Evolutionary conservation across 2,113 vertebrate genomes (phyloP), one percentile per base, ranked within the genome.

Genomic region (Corynorhinus townsendii): DNA sequence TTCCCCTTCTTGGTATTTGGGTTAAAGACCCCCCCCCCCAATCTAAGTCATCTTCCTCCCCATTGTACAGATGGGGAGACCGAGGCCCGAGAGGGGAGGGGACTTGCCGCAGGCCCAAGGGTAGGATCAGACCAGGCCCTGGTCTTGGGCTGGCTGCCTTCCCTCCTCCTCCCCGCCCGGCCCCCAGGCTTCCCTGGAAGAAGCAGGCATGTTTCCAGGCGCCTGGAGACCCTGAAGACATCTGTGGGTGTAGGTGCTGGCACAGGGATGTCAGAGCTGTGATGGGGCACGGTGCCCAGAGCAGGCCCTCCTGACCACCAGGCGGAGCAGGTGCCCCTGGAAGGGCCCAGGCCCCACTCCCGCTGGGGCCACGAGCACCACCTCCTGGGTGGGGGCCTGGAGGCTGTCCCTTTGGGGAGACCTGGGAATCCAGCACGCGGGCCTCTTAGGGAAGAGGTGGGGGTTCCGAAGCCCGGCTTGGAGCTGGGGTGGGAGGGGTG

Each of bases 341-440:
- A 4, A 40, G 38, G 38, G 38, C 38, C 38, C 43, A 26, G 54
- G 30, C 33, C 14, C 15, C 1, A 0, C 81, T 9, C 20, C 45
- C n/a, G 56, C 17, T 11, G 12, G 26, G 79, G 5, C 76, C 2
- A 0, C 4, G 10, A 20, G 43, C 11, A 4, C 59, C 17, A 0
- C 19, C 17, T 86, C 62, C 5, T 19, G 17, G 0, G 1, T 2
- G 30, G 33, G 26, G 33, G 68, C 19, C 73, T 24, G 11, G 52
- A 22, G 3, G 5, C 75, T n/a, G 64, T 75, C 35, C 19, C 10
- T 75, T 38, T 1, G 4, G 22, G 56, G 40, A 80, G 35, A n/a
- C 35, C 26, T 26, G 56, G 20, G 24, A 28, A 45, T 12, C 86
- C 0, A 0, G 17, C 22, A 5, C 0, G 16, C 4, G 8, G 59